Percentiles rank a stretch among this genome's conserved stretches.
These are phyloP conservation scores for Parasteatoda tepidariorum DNA, from an alignment of 1,140 invertebrate genomes.

Conservation along the genomic window DNA sequence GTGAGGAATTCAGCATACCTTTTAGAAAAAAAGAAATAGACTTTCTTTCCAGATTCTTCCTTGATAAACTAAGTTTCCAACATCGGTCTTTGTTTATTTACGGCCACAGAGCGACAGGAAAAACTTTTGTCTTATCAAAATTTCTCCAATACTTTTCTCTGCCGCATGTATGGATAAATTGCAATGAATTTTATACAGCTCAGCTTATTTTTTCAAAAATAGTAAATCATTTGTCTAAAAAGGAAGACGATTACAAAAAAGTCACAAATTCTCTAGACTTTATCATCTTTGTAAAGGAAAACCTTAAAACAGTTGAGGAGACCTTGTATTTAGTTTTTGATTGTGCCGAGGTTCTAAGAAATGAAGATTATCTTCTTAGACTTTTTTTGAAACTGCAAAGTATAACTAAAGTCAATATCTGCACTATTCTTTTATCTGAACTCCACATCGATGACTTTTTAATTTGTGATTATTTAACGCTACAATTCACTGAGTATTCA, in stretches of 20 bases:
- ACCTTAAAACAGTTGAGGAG: neutral
- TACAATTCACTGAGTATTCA: constrained; percentile 85
- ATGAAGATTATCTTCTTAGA: constrained; percentile 11
- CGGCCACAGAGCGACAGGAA: constrained; percentile 84
- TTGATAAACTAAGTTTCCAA: neutral
- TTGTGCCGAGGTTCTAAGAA: constrained; percentile 29
- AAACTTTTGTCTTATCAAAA: constrained; percentile 76
- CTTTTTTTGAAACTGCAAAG: constrained; percentile 21
- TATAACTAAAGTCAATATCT: constrained; percentile 73
- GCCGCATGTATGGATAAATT: constrained; percentile 78
- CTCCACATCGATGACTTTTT: constrained; percentile 84
- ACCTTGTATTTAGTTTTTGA: constrained; percentile 45
- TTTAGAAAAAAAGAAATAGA: constrained; percentile 28
- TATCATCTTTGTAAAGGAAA: constrained; percentile 55
- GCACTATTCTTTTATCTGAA: constrained; percentile 81
- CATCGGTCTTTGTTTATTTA: constrained; percentile 74
- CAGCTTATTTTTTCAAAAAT: constrained; percentile 84
- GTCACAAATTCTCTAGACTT: constrained; percentile 69
- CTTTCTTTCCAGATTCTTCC: constrained; percentile 4
- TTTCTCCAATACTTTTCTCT: constrained; percentile 75
- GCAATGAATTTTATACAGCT: constrained; percentile 82
- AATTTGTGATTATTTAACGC: constrained; percentile 74
- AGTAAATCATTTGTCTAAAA: constrained; percentile 68
- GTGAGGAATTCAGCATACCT: no score
- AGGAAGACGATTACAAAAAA: neutral